Evolutionary conservation across 2,797 vertebrate genomes (phyloP), one percentile per base, ranked within the genome.

Genomic region (Diglossa cyanea): DNA sequence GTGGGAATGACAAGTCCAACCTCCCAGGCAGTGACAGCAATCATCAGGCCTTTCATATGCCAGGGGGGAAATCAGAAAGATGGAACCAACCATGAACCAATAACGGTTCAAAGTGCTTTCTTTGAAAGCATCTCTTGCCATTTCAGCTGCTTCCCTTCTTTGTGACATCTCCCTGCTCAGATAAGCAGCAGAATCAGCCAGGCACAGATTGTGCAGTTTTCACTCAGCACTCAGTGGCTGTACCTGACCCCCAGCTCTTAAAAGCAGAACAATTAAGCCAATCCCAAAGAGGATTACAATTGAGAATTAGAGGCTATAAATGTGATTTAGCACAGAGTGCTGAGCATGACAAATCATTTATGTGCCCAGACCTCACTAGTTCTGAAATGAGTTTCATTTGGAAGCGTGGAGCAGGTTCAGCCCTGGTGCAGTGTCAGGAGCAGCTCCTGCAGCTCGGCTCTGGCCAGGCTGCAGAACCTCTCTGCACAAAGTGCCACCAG

Each of bases 241-340:
- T 33, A 68, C 86, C 86, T 91, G 92, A 90, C 82, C 72, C 62
- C 47, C 37, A 11, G 70, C 95, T 88, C 85, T 51, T 48, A 35
- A 93, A 75, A 76, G 66, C 87, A 54, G 47, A 66, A 76, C 79
- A 93, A 96, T 96, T 92, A 96, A 81, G 58, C 0, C 2, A 66
- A 53, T 94, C 93, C 79, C 78, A 83, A 66, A 93, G 88, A 92
- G 84, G 81, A 95, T 92, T 94, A 86, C 75, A 77, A 3, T 7
- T 44, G 94, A 68, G 85, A 95, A 95, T 94, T 78, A 93, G 85
- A 91, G 85, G 67, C n/a, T 91, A 60, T 89, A 78, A 86, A 93
- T 90, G 91, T 68, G 89, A 94, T 96, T 94, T 90, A 90, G 73
- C 79, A 76, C 7, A 26, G 88, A 92, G 87, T 70, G 89, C 79